Evolutionary conservation across 2,113 vertebrate genomes (phyloP), one percentile per base, ranked within the genome.

Genomic region (Coracopsis vasa): DNA sequence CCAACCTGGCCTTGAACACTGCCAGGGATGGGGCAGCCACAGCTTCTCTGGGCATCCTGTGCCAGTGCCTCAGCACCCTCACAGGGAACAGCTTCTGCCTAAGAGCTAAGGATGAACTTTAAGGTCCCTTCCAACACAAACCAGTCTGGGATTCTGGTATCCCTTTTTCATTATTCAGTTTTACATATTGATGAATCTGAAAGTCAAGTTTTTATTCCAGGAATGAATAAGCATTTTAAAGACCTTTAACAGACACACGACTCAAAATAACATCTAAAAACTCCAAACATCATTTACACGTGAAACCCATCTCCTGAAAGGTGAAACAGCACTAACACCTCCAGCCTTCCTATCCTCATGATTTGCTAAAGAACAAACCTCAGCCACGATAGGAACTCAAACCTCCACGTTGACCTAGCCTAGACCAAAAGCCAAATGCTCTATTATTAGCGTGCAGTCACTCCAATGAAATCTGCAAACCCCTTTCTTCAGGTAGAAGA

Each of bases 221-320:
- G 19, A 80, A 82, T 42, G 56, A 65, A 75, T 21, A 35, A 56
- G 42, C 24, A 65, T 10, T 75, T n/a, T 23, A 25, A 87, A 88
- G 41, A 48, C 11, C 20, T 79, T 82, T 29, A 65, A 28, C 3
- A 62, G 3, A 56, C 3, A 14, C 1, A 1, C 0, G 2, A 60
- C 51, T 64, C 24, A 12, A 80, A 70, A 83, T 60, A 11, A 56
- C 16, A 81, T 15, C 31, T 35, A 2, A 66, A 56, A 83, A 62
- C 24, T 53, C 31, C 54, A 15, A 15, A 33, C 33, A 24, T 27
- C 58, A 79, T 75, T 86, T 21, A 27, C 23, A 48, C 5, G 21
- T 17, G 31, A 60, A 71, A 72, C 3, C 10, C 3, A 4, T 1
- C 4, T 85, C 47, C 48, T 33, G 37, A 24, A 25, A 62, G 33